Conservation (phyloP, 2,888 invertebrate species). For the Chaetogeoica ovagalla region DNA sequence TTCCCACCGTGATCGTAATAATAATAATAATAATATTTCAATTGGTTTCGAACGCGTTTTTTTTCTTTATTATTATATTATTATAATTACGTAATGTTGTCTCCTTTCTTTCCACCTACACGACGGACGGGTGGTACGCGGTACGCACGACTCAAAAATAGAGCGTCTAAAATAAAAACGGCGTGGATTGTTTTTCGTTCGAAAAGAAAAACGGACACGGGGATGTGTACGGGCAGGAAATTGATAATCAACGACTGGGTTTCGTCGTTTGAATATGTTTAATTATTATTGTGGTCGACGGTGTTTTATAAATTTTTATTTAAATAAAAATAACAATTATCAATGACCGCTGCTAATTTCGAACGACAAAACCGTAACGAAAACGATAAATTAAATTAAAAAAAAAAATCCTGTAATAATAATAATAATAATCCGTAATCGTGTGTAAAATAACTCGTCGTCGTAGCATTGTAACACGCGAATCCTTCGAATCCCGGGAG, state of each 20-base stretch:
- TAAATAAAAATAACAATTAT: too few relatives aligned
- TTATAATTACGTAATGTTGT: too few relatives aligned
- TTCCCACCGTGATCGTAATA: background rate
- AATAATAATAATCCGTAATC: background rate
- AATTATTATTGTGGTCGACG: background rate
- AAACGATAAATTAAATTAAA: background rate
- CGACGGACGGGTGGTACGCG: background rate
- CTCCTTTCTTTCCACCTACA: background rate
- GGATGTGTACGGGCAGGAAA: background rate
- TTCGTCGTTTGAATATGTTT: background rate
- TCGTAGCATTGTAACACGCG: background rate
- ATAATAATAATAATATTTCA: background rate
- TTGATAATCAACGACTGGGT: conserved; percentile 5
- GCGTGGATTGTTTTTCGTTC: background rate
- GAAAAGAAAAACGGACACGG: background rate
- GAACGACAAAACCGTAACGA: background rate
- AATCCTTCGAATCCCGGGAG: background rate
- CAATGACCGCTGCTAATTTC: too few relatives aligned
- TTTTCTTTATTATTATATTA: too few relatives aligned
- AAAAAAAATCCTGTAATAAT: background rate
- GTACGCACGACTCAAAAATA: background rate
- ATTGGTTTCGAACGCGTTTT: too few relatives aligned
- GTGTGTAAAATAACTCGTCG: background rate
- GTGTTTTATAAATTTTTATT: too few relatives aligned
- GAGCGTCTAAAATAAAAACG: background rate